phyloP scores from a whole-genome alignment of 1,140 invertebrate species.

The Musca vetustissima region DNA sequence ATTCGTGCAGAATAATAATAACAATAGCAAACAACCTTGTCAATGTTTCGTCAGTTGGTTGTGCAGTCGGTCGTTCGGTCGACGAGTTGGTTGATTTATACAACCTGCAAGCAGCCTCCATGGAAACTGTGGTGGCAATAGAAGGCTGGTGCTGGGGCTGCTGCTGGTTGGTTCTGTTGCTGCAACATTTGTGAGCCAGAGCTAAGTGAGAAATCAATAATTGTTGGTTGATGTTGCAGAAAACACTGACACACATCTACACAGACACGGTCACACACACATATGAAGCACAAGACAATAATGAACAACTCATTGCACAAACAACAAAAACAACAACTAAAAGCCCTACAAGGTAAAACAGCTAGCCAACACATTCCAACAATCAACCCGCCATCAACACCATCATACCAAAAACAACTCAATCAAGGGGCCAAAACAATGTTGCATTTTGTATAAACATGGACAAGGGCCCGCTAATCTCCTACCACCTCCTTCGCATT shows the following conservation, averaged over 20 bases:
- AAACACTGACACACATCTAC: constrained; percentile 1
- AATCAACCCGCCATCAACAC: not conserved
- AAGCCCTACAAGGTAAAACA: constrained; percentile 16
- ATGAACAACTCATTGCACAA: not conserved
- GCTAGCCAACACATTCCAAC: not conserved
- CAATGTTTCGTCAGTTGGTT: too few species aligned
- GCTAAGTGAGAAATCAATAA: constrained; percentile 23
- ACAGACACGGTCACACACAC: not conserved
- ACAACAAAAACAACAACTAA: not conserved
- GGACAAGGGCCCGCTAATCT: too few species aligned
- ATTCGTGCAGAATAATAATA: too few species aligned
- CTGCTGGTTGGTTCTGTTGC: not conserved
- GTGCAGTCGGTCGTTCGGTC: too few species aligned
- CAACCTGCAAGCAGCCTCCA: too few species aligned
- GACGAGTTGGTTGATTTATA: too few species aligned
- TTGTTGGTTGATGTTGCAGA: not conserved
- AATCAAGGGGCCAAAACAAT: not conserved
- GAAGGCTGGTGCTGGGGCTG: not conserved
- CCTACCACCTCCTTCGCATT: too few species aligned
- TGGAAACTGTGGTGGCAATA: too few species aligned
- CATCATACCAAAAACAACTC: constrained; percentile 2
- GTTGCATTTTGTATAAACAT: too few species aligned
- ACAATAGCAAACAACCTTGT: too few species aligned
- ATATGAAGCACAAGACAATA: not conserved
- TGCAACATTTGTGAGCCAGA: not conserved